Evolutionary conservation across 1,140 invertebrate genomes (phyloP).

Genomic region (Leptoteleia sp.): DNA sequence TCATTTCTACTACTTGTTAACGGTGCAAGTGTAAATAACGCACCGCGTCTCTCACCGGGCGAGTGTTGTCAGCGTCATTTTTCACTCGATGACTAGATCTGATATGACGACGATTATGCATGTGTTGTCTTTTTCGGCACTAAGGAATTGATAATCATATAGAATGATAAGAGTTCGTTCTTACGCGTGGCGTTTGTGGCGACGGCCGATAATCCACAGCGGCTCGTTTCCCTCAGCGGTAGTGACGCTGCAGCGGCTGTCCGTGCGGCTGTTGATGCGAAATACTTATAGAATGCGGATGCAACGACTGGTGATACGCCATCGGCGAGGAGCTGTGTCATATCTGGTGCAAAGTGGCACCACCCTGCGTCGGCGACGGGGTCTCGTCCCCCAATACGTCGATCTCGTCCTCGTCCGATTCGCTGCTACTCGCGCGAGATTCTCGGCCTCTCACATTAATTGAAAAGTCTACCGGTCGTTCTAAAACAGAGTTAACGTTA

Average conservation of each 20-base stretch:
- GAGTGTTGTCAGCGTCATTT: no score
- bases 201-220: slow-evolving; percentile 10
- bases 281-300: slow-evolving; percentile 52
- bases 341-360: slow-evolving; percentile 58
- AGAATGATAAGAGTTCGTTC: slow-evolving; percentile 26
- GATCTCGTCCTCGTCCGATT: slow-evolving; percentile 78
- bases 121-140: slow-evolving; percentile 27
- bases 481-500: no score
- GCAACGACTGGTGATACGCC: slow-evolving; percentile 65
- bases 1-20: no score
- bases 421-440: slow-evolving; percentile 77
- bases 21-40: no score
- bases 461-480: slow-evolving; percentile 79
- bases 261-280: slow-evolving; percentile 71
- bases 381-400: slow-evolving; percentile 78
- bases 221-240: slow-evolving; percentile 77
- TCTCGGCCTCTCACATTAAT: slow-evolving; percentile 73
- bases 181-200: slow-evolving; percentile 24
- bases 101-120: slow-evolving; percentile 12
- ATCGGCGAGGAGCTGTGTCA: slow-evolving; percentile 69
- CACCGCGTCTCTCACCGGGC: no score
- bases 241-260: slow-evolving; percentile 74
- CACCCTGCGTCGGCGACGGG: slow-evolving; percentile 64
- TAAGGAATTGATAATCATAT: slow-evolving; percentile 43
- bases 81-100: no score